A percentile compares a stretch with the other conserved stretches of the same genome.
These are phyloP conservation scores for Agrotis clavis DNA, from an alignment of 2,888 invertebrate genomes.

Conservation along the genomic window DNA sequence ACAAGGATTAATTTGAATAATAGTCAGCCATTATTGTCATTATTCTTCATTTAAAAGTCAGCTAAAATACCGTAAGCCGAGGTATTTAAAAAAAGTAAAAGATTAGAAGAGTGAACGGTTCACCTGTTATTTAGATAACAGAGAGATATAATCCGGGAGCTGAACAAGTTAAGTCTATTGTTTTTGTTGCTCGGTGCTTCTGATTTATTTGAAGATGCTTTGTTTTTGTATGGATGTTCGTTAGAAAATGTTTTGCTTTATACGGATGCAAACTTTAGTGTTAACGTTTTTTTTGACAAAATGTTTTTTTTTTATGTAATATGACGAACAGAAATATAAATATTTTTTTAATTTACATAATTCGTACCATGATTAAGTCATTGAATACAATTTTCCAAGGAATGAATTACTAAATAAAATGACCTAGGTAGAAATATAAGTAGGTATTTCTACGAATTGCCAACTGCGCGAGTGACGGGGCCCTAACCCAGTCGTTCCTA, in stretches of 20 bases:
- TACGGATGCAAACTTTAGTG: not conserved
- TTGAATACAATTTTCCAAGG: conserved; percentile 33
- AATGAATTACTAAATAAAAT: conserved; percentile 60
- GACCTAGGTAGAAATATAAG: conserved; percentile 56
- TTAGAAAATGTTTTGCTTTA: no score
- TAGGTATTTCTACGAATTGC: conserved; percentile 72
- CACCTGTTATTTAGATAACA: conserved; percentile 6
- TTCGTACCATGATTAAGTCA: not conserved
- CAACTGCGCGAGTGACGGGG: conserved; percentile 70
- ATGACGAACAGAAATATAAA: no score
- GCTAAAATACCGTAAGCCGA: conserved; percentile 26
- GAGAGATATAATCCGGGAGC: conserved; percentile 15
- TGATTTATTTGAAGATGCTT: conserved; percentile 8
- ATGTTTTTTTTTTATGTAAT: no score
- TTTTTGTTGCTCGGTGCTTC: not conserved
- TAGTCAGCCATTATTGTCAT: conserved; percentile 45
- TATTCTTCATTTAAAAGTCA: not conserved
- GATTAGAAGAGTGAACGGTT: conserved; percentile 33
- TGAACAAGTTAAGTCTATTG: conserved; percentile 11
- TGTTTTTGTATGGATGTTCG: not conserved
- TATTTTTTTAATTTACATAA: no score
- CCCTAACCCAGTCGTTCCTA: conserved; percentile 70
- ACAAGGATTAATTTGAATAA: conserved; percentile 70
- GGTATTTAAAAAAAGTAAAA: not conserved
- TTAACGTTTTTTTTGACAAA: no score